Conservation (phyloP, 92 coral and sea anemone genomes). For the Phenganax marumi region DNA sequence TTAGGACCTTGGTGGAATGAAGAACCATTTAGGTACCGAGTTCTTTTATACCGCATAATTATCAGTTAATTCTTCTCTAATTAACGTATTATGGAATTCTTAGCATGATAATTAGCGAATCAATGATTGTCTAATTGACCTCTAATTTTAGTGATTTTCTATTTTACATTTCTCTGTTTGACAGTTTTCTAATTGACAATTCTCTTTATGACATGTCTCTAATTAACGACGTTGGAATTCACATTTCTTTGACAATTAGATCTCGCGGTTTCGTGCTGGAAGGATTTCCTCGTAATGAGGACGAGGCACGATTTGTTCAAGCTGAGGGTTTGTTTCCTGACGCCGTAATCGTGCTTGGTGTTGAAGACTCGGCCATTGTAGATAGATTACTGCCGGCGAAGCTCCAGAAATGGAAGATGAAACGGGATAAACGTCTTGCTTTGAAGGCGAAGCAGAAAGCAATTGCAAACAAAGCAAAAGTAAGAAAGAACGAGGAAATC, state of each 20-base stretch:
- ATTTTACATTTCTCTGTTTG: not conserved
- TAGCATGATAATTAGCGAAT: too few species aligned
- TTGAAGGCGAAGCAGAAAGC: constrained; percentile 82
- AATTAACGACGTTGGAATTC: not conserved
- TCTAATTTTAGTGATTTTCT: not conserved
- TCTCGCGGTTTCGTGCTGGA: constrained; percentile 88
- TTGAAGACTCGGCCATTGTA: constrained; percentile 84
- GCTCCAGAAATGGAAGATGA: constrained; percentile 85
- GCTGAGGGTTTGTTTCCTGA: constrained; percentile 80
- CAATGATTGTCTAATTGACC: not conserved
- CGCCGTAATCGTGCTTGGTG: constrained; percentile 73
- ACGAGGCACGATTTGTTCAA: constrained; percentile 78
- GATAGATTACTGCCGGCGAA: constrained; percentile 79
- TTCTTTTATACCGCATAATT: not conserved
- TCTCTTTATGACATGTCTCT: not conserved
- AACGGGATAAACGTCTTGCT: constrained; percentile 85
- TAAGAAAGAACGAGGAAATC: constrained; percentile 1
- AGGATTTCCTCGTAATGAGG: constrained; percentile 86
- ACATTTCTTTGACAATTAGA: constrained; percentile 37
- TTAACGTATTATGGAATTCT: not conserved
- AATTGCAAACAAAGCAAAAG: constrained; percentile 76
- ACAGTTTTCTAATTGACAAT: not conserved
- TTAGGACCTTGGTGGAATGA: constrained; percentile 94
- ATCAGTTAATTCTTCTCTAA: not conserved
- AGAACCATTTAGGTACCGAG: constrained; percentile 80